Conservation (phyloP, 2,888 invertebrate genomes). For the Lasioglossum lativentre region DNA sequence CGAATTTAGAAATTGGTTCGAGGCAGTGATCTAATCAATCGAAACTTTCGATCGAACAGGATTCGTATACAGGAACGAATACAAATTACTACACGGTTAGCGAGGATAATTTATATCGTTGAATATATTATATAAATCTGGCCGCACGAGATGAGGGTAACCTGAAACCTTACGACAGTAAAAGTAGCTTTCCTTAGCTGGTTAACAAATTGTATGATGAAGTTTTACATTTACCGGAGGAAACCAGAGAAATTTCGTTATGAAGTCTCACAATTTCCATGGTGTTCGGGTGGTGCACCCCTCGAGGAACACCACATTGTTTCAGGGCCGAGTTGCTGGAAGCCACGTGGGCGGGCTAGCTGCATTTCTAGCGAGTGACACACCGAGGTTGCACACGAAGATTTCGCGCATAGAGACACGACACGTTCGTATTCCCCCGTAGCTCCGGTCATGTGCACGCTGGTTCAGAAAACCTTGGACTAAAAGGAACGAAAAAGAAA, state of each 20-base stretch:
- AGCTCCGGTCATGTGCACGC: not conserved
- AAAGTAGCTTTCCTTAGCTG: conserved; percentile 27
- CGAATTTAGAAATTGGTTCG: not conserved
- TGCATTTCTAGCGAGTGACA: conserved; percentile 81
- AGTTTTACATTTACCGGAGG: not conserved
- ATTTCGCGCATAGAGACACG: conserved; percentile 11
- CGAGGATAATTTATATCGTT: conserved; percentile 23
- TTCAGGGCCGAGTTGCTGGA: conserved; percentile 65
- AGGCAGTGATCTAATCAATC: conserved; percentile 1
- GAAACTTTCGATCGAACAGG: conserved; percentile 22
- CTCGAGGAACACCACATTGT: conserved; percentile 62
- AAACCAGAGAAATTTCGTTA: not conserved
- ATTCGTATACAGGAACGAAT: conserved; percentile 6
- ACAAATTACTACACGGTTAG: not conserved
- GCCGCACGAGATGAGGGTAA: conserved; percentile 12
- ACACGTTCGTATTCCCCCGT: conserved; percentile 4
- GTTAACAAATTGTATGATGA: not conserved
- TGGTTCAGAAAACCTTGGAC: not conserved
- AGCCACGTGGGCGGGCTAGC: conserved; percentile 78
- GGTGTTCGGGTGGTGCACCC: conserved; percentile 28
- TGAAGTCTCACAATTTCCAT: not conserved
- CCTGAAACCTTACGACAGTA: conserved; percentile 39
- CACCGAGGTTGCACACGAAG: conserved; percentile 53
- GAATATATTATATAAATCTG: conserved; percentile 47
- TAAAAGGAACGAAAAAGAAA: conserved; percentile 43